Conservation (phyloP, 2,888 invertebrate species). For the Tipula confusa region DNA sequence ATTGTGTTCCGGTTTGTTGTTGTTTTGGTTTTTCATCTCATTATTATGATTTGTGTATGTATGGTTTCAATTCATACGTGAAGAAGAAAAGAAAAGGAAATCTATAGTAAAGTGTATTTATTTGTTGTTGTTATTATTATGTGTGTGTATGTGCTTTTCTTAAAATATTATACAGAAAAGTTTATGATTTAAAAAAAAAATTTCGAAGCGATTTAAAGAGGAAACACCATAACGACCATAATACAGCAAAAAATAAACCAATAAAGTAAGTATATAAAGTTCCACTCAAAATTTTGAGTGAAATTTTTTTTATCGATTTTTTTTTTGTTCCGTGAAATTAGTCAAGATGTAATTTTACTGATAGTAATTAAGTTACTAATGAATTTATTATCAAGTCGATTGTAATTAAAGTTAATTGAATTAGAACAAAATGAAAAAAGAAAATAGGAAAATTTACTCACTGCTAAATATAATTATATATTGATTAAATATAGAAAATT, state of each 20-base stretch:
- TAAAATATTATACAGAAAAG: not conserved
- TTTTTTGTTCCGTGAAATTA: not conserved
- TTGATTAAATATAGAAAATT: not conserved
- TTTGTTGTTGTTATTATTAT: not conserved
- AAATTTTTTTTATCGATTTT: not conserved
- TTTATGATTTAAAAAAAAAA: not conserved
- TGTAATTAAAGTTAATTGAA: not conserved
- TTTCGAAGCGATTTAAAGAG: not conserved
- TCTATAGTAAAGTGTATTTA: not conserved
- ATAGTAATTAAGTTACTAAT: constrained; percentile 3
- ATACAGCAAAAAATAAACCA: not conserved
- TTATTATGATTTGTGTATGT: not conserved
- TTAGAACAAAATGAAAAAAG: not conserved
- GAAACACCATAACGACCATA: not conserved
- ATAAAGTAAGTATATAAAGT: not conserved
- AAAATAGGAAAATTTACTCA: not conserved
- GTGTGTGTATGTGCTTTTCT: not conserved
- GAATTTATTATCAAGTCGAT: constrained; percentile 3
- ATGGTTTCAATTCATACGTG: not conserved
- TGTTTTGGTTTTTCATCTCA: constrained; percentile 16
- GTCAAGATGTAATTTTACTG: not conserved
- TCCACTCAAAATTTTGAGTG: not conserved
- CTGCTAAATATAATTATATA: not conserved
- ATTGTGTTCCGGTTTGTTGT: not conserved
- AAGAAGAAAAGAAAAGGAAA: constrained; percentile 14